Conservation (phyloP, 2,113 vertebrate species). For the Pedionomus torquatus region DNA sequence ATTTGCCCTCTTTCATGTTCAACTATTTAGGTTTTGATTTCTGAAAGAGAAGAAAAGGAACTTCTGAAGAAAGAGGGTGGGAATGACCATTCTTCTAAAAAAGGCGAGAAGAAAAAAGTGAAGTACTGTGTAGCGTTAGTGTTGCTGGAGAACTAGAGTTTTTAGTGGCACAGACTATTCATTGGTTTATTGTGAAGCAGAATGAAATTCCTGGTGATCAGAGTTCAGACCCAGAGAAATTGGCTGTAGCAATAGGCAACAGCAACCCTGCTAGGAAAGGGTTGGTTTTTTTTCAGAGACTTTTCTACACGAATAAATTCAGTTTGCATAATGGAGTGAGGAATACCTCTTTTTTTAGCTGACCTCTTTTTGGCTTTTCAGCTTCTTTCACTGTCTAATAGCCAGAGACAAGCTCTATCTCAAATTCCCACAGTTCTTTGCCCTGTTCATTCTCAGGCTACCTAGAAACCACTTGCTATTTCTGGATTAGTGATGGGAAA, state of each 20-base stretch:
- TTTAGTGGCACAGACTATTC: background rate
- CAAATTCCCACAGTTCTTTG: conserved; percentile 31
- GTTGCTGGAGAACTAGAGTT: background rate
- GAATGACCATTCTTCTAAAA: background rate
- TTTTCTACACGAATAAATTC: conserved; percentile 41
- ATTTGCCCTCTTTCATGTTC: background rate
- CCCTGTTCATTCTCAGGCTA: background rate
- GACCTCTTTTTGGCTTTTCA: conserved; percentile 62
- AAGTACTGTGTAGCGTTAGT: background rate
- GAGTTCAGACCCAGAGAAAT: background rate
- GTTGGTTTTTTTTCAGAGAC: background rate
- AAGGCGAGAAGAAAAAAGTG: background rate
- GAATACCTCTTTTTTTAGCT: conserved; percentile 52
- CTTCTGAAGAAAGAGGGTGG: background rate
- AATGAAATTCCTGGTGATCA: background rate
- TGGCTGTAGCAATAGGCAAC: background rate
- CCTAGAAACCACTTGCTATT: conserved; percentile 54
- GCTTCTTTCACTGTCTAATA: conserved; percentile 43
- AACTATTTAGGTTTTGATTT: background rate
- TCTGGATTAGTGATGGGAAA: conserved; percentile 13
- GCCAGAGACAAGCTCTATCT: conserved; percentile 32
- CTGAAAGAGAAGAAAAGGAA: background rate
- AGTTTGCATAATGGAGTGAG: conserved; percentile 42
- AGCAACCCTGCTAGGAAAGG: background rate
- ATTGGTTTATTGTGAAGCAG: background rate